Base-by-base conservation (phyloP, 2,797 vertebrate species). In the Gymnothorax javanicus region DNA sequence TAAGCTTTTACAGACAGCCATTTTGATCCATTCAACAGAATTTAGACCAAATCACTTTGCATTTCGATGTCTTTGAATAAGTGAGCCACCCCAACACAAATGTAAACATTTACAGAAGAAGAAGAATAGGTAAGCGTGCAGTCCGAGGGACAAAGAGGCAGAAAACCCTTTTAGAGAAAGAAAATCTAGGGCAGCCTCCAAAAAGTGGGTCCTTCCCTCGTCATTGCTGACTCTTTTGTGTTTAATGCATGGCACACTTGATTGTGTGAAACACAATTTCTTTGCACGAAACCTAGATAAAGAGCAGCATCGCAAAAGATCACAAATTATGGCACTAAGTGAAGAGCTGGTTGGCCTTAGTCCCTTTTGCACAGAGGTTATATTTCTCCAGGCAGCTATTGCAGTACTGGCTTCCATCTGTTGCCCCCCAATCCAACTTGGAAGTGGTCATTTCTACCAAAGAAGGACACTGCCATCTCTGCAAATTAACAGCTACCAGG, bases 241-340 rank as follows among this genome's bases (percentile, higher is more conserved):
- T 50, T 84, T 67, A 6, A 52, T 43, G 50, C 43, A 7, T 25
- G 84, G 50, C 4, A 25, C 27, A 25, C 87, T 91, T 89, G 89
- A 88, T 88, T 91, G 90, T 83, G 86, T 87, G 25, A 89, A 62
- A 64, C 83, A 6, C 84, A 64, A 89, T 58, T 85, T 82, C 88
- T 90, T 86, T 87, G 84, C 89, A 90, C 89, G 93, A 89, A 91
- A 90, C 88, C 90, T 69, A 56, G 33, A 87, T 50, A 64, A 20
- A 59, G 58, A 25, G 5, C 82, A 79, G 50, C 82, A 71, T 5
- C 60, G 67, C 88, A 85, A 0, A 71, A 79, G 71, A 84, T 57
- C 88, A 84, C 86, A 87, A 88, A 87, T 87, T 83, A 60, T 62
- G 59, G 23, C 27, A 64, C 71, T 83, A 82, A 90, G 87, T 50